Evolutionary conservation across 2,113 vertebrate species (phyloP).

Genomic region (Pristiophorus japonicus): DNA sequence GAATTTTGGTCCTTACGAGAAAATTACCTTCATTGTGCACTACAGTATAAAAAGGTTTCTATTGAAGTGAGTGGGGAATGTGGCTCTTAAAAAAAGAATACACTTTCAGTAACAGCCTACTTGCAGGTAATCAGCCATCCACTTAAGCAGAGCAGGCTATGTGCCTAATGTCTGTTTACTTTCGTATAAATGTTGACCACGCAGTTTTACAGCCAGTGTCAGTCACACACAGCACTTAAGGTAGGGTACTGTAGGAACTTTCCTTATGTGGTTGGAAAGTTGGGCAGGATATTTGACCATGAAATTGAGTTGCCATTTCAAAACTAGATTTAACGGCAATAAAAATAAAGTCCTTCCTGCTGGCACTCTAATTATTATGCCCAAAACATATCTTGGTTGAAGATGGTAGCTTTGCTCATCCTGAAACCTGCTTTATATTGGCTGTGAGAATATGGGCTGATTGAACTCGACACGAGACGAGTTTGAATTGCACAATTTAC

Average conservation of each 20-base stretch:
- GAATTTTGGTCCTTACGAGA: neutral
- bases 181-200: constrained; percentile 13
- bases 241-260: neutral
- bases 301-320: neutral
- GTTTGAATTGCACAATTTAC: neutral
- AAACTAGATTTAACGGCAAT: neutral
- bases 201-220: neutral
- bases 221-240: neutral
- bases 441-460: neutral
- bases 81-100: neutral
- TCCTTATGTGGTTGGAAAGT: neutral
- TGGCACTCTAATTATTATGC: neutral
- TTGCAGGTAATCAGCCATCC: neutral
- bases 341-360: neutral
- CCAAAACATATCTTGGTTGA: neutral
- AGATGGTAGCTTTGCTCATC: neutral
- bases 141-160: neutral
- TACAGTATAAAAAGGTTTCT: neutral
- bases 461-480: neutral
- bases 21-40: neutral
- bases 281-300: neutral
- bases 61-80: neutral
- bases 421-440: neutral
- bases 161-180: neutral
- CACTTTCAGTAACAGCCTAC: neutral